Evolutionary conservation across 2,797 vertebrate species (phyloP).

Genomic region (Hypotaenidia okinawae): DNA sequence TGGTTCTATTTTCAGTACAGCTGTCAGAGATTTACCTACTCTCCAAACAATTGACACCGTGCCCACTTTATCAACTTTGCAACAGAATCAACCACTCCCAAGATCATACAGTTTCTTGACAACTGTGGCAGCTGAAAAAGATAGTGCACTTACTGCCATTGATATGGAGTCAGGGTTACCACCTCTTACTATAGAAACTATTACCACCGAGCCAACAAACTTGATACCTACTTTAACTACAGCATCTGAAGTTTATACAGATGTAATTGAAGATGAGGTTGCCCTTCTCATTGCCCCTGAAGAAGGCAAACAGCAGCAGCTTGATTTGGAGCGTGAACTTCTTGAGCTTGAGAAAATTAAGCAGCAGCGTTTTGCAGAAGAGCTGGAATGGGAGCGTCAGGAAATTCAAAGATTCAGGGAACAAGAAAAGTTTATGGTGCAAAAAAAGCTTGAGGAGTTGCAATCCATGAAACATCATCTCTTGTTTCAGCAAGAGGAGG

Average conservation of each 20-base stretch:
- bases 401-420: slow-evolving; percentile 98
- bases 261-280: slow-evolving; percentile 86
- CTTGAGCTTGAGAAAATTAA: slow-evolving; percentile 97
- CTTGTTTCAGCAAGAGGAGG: slow-evolving; percentile 95
- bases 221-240: slow-evolving; percentile 84
- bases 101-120: slow-evolving; percentile 91
- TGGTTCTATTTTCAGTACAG: slow-evolving; percentile 93
- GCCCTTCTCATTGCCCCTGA: slow-evolving; percentile 87
- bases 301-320: slow-evolving; percentile 93
- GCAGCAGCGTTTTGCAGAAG: slow-evolving; percentile 95
- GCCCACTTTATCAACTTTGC: slow-evolving; percentile 86
- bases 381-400: slow-evolving; percentile 97
- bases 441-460: slow-evolving; percentile 96
- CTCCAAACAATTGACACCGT: slow-evolving; percentile 90
- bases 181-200: slow-evolving; percentile 79
- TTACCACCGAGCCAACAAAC: slow-evolving; percentile 83
- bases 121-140: slow-evolving; percentile 83
- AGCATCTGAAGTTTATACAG: slow-evolving; percentile 90
- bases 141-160: slow-evolving; percentile 74
- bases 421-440: slow-evolving; percentile 97
- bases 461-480: slow-evolving; percentile 98
- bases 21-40: slow-evolving; percentile 87
- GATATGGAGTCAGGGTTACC: slow-evolving; percentile 84
- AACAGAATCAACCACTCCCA: slow-evolving; percentile 84
- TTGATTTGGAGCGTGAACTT: slow-evolving; percentile 95